phyloP scores from a whole-genome alignment of 2,113 vertebrate species.

The Lethenteron reissneri region DNA sequence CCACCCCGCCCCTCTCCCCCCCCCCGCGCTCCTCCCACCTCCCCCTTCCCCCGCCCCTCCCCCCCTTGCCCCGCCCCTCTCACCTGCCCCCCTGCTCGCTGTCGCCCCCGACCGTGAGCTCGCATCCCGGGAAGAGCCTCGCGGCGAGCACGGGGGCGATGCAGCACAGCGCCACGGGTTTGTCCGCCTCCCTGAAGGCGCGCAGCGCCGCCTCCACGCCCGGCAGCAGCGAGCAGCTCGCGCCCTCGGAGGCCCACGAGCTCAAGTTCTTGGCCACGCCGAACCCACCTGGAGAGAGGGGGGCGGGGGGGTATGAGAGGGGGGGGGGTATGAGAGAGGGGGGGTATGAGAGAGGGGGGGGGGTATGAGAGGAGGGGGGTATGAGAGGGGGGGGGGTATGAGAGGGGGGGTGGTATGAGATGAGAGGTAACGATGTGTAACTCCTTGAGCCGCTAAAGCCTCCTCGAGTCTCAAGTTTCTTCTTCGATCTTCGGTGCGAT shows the following conservation, averaged over 20 bases:
- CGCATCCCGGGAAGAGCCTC: slow-evolving; percentile 37
- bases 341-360: no score
- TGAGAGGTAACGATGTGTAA: background rate
- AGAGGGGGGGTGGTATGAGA: background rate
- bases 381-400: background rate
- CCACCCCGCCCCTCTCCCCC: no score
- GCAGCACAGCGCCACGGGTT: slow-evolving; percentile 41
- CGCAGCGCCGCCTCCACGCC: slow-evolving; percentile 26
- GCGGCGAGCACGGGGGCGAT: slow-evolving; percentile 40
- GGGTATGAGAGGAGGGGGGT: no score
- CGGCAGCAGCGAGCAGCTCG: slow-evolving; percentile 30
- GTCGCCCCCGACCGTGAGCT: slow-evolving; percentile 34
- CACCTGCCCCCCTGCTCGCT: slow-evolving; percentile 18
- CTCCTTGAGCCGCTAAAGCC: background rate
- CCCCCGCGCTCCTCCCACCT: no score
- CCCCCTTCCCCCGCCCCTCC: no score
- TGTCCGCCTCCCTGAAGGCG: slow-evolving; percentile 30
- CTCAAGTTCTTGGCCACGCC: slow-evolving; percentile 43
- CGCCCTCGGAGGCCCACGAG: slow-evolving; percentile 45
- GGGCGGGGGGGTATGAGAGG: no score
- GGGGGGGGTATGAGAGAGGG: no score
- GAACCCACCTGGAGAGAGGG: slow-evolving; percentile 28
- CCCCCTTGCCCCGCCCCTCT: slow-evolving; percentile 1
- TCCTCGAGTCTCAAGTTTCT: background rate
- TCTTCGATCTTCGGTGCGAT: background rate